These are phyloP conservation scores for Lates calcarifer DNA, from an alignment of 2,113 vertebrate genomes.

Conservation along the genomic window DNA sequence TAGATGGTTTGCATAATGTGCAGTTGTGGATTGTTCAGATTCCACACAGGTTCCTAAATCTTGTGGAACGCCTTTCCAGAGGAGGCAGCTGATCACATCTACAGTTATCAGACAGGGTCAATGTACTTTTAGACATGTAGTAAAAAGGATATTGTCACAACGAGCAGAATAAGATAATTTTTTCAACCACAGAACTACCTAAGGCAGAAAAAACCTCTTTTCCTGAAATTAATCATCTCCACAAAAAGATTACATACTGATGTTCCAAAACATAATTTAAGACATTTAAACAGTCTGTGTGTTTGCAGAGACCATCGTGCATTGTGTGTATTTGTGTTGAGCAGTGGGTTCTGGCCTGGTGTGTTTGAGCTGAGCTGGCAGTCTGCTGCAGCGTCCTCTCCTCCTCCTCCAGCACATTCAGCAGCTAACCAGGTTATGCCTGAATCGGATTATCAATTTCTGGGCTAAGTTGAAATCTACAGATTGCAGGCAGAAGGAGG, in stretches of 20 bases:
- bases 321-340: neutral
- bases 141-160: neutral
- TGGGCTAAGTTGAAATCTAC: constrained; percentile 89
- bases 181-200: no score
- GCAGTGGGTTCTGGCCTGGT: neutral
- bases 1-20: no score
- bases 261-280: no score
- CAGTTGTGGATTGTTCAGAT: no score
- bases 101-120: no score
- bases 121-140: neutral
- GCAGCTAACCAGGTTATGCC: constrained; percentile 87
- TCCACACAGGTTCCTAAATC: no score
- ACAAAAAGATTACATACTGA: no score
- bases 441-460: constrained; percentile 93
- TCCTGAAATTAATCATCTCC: no score
- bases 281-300: neutral
- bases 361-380: constrained; percentile 48
- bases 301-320: neutral
- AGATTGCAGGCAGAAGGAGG: constrained; percentile 87
- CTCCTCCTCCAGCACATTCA: constrained; percentile 68
- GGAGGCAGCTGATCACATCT: no score
- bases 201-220: no score
- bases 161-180: no score
- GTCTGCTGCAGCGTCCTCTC: constrained; percentile 8
- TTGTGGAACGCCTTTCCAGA: no score